Evolutionary conservation across 2,113 vertebrate genomes (phyloP).

Genomic region (Dipodomys ordii): DNA sequence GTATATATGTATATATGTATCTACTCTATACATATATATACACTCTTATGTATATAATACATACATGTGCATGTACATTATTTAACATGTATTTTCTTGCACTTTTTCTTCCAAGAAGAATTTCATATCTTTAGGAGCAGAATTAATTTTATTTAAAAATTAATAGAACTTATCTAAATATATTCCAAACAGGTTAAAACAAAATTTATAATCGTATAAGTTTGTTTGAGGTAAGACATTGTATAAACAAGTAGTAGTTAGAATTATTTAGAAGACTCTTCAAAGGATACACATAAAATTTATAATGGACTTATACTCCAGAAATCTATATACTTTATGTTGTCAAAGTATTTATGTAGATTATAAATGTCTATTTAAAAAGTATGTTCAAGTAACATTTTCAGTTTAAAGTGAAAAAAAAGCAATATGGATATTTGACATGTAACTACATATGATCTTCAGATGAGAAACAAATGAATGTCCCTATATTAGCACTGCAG

Average conservation of each 20-base stretch:
- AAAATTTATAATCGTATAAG: neutral
- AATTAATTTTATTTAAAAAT: constrained; percentile 30
- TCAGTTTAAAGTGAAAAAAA: constrained; percentile 36
- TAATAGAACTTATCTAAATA: neutral
- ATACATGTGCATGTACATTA: neutral
- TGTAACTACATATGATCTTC: neutral
- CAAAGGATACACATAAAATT: neutral
- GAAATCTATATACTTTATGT: neutral
- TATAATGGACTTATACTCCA: neutral
- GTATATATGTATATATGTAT: too few relatives aligned
- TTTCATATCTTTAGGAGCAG: constrained; percentile 14
- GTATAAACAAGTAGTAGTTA: neutral
- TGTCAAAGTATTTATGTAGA: neutral
- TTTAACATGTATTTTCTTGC: neutral
- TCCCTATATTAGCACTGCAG: neutral
- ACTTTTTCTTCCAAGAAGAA: neutral
- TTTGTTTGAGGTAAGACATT: neutral
- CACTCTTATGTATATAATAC: neutral
- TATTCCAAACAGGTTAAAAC: neutral
- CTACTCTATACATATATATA: neutral
- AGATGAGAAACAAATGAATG: constrained; percentile 10
- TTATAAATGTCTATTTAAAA: constrained; percentile 19
- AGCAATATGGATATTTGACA: neutral
- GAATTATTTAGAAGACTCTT: neutral
- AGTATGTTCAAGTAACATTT: neutral